Percentiles rank a stretch among this genome's conserved stretches.
phyloP scores from a whole-genome alignment of 2,113 vertebrate genomes.

The Petroica traversi region DNA sequence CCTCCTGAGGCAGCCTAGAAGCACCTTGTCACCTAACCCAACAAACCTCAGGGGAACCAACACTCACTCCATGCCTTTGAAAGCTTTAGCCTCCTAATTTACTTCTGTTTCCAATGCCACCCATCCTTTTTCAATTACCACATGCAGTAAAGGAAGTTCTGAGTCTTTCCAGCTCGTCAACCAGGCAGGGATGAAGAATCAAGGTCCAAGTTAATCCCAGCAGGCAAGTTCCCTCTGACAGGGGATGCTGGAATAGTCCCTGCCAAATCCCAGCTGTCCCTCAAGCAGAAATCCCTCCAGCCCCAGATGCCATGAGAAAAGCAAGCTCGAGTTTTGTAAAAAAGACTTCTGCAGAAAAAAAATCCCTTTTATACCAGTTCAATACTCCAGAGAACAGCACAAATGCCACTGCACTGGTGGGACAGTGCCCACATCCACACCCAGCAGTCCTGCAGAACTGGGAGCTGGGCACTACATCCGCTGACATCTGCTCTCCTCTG shows the following conservation, averaged over 20 bases:
- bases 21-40: background rate
- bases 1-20: background rate
- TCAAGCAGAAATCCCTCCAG: background rate
- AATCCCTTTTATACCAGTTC: background rate
- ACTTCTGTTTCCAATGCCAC: background rate
- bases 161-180: background rate
- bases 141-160: background rate
- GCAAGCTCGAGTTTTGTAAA: rapidly evolving
- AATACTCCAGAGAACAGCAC: background rate
- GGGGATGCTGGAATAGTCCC: background rate
- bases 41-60: rapidly evolving
- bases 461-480: background rate
- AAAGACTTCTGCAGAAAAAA: background rate
- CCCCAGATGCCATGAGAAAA: background rate
- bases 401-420: rapidly evolving
- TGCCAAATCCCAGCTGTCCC: background rate
- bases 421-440: background rate
- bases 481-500: background rate
- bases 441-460: rapidly evolving
- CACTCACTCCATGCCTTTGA: background rate
- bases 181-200: background rate
- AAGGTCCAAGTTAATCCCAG: background rate
- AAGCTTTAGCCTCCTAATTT: background rate
- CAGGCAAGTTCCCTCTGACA: background rate
- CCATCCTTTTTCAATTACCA: background rate